Base-by-base conservation (phyloP, 1,140 invertebrate genomes). In the Oreohelix idahoensis region DNA sequence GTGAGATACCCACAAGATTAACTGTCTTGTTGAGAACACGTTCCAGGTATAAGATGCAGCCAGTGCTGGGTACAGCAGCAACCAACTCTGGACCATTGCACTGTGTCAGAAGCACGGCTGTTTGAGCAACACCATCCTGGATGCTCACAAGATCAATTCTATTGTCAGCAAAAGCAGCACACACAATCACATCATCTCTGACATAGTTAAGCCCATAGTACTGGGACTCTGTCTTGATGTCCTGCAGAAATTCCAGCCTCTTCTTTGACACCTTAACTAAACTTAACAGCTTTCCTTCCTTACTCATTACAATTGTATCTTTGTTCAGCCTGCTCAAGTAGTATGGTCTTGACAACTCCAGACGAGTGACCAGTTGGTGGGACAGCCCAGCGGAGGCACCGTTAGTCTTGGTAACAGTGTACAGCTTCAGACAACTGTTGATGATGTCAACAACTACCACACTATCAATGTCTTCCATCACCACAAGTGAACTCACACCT, bases 371-470 rank as follows among this genome's bases (percentile, higher is more conserved):
- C 13, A 49, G 51, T 5, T 32, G 29, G 42, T 81, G 79, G 23
- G n/a, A 45, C 35, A 70, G 35, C 39, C 17, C 45, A 45, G 8
- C 29, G 0, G 63, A 49, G 35, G 66, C 15, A 17, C 35, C 1
- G 39, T 42, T 20, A 17, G n/a, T 36, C 20, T 1, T 29, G 17
- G 38, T 45, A 39, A 81, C 45, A 53, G 71, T 66, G 45, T 71
- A 81, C n/a, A 81, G 26, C 66, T 81, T 81, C 29, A 81, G 42
- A 81, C 79, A 81, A 49, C 66, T 51, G 66, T 81, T 81, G 79
- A 81, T 70, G 39, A 81, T 81, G n/a, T 81, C 79, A 15, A 71
- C 66, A n/a, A 81, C 32, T 10, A 81, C 79, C 8, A 81, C 26
- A 39, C 66, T 71, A 17, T 42, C 42, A 38, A 71, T 70, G 15